Conservation (phyloP, 2,113 vertebrate genomes). For the Polypterus senegalus region DNA sequence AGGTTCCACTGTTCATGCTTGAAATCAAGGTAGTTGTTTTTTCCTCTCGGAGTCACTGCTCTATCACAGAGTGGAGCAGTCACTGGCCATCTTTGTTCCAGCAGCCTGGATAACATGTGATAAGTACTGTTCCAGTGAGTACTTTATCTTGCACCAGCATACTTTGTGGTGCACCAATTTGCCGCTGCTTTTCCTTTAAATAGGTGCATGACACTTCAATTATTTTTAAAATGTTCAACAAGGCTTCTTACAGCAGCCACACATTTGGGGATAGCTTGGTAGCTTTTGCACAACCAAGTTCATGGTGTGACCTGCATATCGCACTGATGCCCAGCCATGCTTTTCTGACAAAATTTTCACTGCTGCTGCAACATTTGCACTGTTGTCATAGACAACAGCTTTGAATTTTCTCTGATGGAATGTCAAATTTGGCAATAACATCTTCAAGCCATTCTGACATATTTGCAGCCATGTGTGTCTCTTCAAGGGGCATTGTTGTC, state of each 20-base stretch:
- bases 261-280: background rate
- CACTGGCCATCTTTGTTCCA: constrained; percentile 14
- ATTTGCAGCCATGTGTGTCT: constrained; percentile 20
- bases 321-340: constrained; percentile 12
- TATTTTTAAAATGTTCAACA: constrained; percentile 12
- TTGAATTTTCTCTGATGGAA: constrained; percentile 7
- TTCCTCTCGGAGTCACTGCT: constrained; percentile 5
- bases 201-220: constrained; percentile 11
- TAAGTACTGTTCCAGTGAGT: constrained; percentile 11
- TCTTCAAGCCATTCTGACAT: constrained; percentile 17
- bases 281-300: constrained; percentile 10
- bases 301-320: constrained; percentile 19
- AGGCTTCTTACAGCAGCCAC: constrained; percentile 1
- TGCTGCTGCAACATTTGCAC: constrained; percentile 17
- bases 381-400: constrained; percentile 10
- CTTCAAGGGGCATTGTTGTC: constrained; percentile 18
- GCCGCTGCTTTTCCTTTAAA: constrained; percentile 11
- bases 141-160: constrained; percentile 10
- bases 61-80: constrained; percentile 13
- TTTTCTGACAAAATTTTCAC: constrained; percentile 11
- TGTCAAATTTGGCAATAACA: constrained; percentile 11
- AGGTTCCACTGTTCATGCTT: constrained; percentile 18
- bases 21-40: constrained; percentile 13
- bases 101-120: constrained; percentile 8
- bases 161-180: constrained; percentile 3